Evolutionary conservation across 2,797 vertebrate genomes (phyloP).

Genomic region (Euthynnus affinis): DNA sequence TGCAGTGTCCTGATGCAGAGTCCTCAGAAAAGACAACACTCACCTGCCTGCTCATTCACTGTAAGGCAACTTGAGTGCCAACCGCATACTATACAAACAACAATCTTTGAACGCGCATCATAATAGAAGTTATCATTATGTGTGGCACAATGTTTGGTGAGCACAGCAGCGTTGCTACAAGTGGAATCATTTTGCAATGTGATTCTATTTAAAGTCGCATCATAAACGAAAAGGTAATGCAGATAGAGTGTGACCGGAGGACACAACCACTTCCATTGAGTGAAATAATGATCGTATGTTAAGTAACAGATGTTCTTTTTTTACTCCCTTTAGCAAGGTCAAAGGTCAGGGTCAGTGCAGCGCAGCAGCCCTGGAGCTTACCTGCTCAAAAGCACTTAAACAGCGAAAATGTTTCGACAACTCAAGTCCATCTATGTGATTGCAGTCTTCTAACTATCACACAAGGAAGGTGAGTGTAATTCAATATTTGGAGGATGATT

Average conservation of each 20-base stretch:
- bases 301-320: neutral
- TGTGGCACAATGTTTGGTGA: too few relatives aligned
- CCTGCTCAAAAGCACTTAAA: neutral
- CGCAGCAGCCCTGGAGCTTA: neutral
- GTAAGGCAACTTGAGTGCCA: neutral
- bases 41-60: constrained; percentile 9
- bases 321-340: neutral
- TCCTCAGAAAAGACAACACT: neutral
- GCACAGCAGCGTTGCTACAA: too few relatives aligned
- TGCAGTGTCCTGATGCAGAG: neutral
- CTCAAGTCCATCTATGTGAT: constrained; percentile 26
- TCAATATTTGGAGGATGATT: constrained; percentile 16
- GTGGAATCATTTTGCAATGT: too few relatives aligned
- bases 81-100: constrained; percentile 1
- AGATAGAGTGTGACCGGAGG: constrained; percentile 7
- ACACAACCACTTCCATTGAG: neutral
- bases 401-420: constrained; percentile 4
- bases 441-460: constrained; percentile 34
- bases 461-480: constrained; percentile 34
- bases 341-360: neutral
- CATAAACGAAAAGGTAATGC: neutral
- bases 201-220: neutral
- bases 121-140: neutral
- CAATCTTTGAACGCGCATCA: neutral
- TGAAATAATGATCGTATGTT: too few relatives aligned